Percentiles rank a stretch among this genome's conserved stretches.
Evolutionary conservation across 2,888 invertebrate species (phyloP).

Genomic region (Dicranocentrus wangi): DNA sequence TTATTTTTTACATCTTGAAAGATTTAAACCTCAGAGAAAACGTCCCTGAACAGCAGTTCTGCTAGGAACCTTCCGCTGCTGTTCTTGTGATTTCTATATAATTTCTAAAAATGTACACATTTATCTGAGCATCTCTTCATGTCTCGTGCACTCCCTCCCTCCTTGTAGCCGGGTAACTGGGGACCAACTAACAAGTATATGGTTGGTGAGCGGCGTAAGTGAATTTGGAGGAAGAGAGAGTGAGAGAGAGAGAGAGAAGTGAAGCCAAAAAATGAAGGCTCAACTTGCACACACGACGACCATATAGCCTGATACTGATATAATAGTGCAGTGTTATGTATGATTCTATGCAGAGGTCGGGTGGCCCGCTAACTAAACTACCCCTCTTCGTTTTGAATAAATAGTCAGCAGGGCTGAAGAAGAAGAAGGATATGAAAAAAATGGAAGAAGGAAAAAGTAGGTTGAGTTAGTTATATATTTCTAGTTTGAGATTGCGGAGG

Average conservation of each 20-base stretch:
- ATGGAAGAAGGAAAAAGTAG: conserved; percentile 46
- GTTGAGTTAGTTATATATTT: conserved; percentile 36
- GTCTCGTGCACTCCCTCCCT: neutral
- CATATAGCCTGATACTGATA: too few species aligned
- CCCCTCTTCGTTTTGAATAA: conserved; percentile 23
- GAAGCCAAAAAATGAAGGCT: conserved; percentile 40
- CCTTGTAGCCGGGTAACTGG: conserved; percentile 7
- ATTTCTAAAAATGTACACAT: neutral
- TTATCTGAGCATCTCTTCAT: neutral
- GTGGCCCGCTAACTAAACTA: conserved; percentile 42
- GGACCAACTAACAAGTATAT: conserved; percentile 8
- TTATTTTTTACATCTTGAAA: conserved; percentile 21
- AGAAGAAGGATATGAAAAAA: conserved; percentile 31
- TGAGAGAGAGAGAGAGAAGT: conserved; percentile 16
- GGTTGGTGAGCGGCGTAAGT: too few species aligned
- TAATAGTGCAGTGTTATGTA: too few species aligned
- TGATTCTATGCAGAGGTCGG: too few species aligned
- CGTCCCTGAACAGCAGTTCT: neutral
- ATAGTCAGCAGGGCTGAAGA: neutral
- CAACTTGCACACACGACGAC: too few species aligned
- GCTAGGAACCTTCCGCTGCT: neutral
- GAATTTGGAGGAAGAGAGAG: conserved; percentile 23
- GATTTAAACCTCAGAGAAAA: conserved; percentile 19
- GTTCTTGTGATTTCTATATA: neutral
- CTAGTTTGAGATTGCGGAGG: conserved; percentile 45